Conservation (phyloP, 2,888 invertebrate species). For the Unio pictorum region DNA sequence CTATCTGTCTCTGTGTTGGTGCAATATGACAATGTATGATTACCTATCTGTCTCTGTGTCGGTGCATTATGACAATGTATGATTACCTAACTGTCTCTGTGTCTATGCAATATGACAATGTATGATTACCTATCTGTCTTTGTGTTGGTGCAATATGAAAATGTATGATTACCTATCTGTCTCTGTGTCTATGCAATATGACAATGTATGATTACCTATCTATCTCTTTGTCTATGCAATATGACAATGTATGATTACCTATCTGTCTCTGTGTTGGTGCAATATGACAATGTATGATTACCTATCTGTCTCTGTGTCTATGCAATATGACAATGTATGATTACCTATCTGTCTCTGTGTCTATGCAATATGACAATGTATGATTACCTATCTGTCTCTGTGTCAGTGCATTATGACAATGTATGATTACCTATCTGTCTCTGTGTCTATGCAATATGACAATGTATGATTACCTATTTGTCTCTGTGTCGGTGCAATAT, state of each 20-base stretch:
- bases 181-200: conserved; percentile 16
- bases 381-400: conserved; percentile 12
- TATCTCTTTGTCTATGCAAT: too few relatives aligned
- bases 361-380: too few relatives aligned
- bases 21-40: neutral
- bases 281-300: neutral
- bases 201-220: too few relatives aligned
- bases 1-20: conserved; percentile 26
- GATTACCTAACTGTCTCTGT: conserved; percentile 8
- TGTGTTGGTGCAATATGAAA: conserved; percentile 15
- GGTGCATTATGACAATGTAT: conserved; percentile 5
- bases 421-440: conserved; percentile 12
- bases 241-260: too few relatives aligned
- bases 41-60: conserved; percentile 20
- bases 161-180: neutral
- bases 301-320: conserved; percentile 8
- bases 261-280: too few relatives aligned
- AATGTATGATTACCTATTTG: conserved; percentile 12
- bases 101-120: conserved; percentile 11
- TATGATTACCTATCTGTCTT: conserved; percentile 8
- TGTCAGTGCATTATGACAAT: too few relatives aligned
- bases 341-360: conserved; percentile 12
- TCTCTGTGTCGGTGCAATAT: too few relatives aligned
- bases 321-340: neutral
- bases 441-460: too few relatives aligned